A percentile compares a stretch with the other conserved stretches of the same genome.
These are phyloP conservation scores for Drosophila nigritarsus DNA, from an alignment of 2,888 invertebrate species.

Conservation along the genomic window DNA sequence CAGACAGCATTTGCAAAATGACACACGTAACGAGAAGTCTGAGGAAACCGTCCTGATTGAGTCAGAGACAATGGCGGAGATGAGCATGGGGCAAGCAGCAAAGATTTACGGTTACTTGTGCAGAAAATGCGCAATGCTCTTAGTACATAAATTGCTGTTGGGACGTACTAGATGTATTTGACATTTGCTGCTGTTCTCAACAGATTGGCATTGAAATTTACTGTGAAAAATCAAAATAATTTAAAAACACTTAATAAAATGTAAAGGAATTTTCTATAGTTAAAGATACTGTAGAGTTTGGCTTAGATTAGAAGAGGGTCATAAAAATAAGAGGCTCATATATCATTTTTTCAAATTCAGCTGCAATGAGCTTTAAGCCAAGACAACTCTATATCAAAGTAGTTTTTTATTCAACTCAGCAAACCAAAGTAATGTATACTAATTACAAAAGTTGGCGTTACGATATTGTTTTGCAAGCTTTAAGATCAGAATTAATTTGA, in stretches of 20 bases:
- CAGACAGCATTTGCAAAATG: constrained; percentile 70
- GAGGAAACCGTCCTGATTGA: constrained; percentile 12
- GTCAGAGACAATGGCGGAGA: constrained; percentile 11
- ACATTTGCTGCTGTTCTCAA: background rate
- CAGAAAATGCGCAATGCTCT: constrained; percentile 5
- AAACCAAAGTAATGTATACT: background rate
- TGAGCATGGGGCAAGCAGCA: background rate
- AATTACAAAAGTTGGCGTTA: background rate
- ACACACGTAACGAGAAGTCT: constrained; percentile 54
- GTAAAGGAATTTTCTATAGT: background rate
- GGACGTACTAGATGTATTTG: background rate
- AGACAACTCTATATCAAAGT: background rate
- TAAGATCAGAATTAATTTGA: background rate
- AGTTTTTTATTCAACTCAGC: background rate
- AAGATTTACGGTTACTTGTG: constrained; percentile 17
- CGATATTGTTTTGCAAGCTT: background rate
- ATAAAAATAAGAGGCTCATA: background rate
- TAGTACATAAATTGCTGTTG: background rate
- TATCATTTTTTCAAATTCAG: background rate
- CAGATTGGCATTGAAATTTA: constrained; percentile 14
- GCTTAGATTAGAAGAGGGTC: background rate
- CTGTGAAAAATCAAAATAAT: constrained; percentile 1
- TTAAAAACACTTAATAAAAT: background rate
- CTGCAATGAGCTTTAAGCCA: background rate
- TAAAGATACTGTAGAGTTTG: background rate